A percentile compares a stretch with the other conserved stretches of the same genome.
These are phyloP conservation scores for Poecilia wingei DNA, from an alignment of 2,797 vertebrate species.

Conservation along the genomic window DNA sequence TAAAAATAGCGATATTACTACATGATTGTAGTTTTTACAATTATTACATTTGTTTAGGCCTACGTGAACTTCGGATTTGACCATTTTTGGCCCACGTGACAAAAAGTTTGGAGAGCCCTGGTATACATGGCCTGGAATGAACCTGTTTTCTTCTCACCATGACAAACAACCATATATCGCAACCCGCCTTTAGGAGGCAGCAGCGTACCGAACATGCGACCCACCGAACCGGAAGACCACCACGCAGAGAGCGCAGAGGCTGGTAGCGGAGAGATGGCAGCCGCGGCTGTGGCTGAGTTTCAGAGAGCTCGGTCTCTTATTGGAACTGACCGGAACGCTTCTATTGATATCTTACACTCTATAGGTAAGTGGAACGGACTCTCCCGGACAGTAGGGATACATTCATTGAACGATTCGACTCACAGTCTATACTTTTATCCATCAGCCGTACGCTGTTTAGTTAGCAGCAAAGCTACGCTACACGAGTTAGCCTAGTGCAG, in stretches of 20 bases:
- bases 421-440: background rate
- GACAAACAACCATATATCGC: background rate
- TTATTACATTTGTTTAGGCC: too few relatives aligned
- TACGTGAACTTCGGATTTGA: too few relatives aligned
- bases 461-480: conserved; percentile 53
- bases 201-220: conserved; percentile 3
- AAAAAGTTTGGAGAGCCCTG: background rate
- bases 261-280: conserved; percentile 91
- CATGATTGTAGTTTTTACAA: too few relatives aligned
- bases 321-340: conserved; percentile 91
- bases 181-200: conserved; percentile 16
- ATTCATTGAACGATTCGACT: background rate
- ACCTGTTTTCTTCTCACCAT: background rate
- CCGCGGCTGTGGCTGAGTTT: conserved; percentile 94
- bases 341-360: conserved; percentile 94
- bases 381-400: too few relatives aligned
- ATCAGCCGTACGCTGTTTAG: conserved; percentile 8
- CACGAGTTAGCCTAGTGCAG: conserved; percentile 34
- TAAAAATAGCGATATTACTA: too few relatives aligned
- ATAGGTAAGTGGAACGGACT: conserved; percentile 83
- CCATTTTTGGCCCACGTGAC: background rate
- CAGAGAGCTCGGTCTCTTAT: conserved; percentile 95
- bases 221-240: conserved; percentile 59
- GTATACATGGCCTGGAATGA: background rate
- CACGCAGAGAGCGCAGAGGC: conserved; percentile 50